These are phyloP conservation scores for Ophiodon elongatus DNA, from an alignment of 2,113 vertebrate species.

Conservation along the genomic window DNA sequence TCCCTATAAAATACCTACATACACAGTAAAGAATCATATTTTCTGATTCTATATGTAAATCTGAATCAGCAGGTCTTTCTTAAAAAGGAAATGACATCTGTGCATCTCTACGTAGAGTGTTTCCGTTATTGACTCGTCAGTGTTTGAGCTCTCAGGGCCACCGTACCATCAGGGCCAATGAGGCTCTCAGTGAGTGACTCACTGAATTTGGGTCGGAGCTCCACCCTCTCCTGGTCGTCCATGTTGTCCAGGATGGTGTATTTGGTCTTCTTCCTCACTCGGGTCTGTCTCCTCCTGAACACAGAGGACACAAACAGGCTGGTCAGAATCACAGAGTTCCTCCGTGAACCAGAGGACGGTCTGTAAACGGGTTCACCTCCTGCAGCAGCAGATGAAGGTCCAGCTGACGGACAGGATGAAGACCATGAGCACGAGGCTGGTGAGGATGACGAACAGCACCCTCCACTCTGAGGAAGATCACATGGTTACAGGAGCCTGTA, in stretches of 20 bases:
- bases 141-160: neutral
- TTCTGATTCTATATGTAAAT: too few relatives aligned
- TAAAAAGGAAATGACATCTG: too few relatives aligned
- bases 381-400: constrained; percentile 90
- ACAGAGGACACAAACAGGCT: neutral
- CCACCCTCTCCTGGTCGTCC: constrained; percentile 94
- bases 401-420: constrained; percentile 84
- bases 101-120: neutral
- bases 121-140: neutral
- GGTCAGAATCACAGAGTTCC: neutral
- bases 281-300: constrained; percentile 85
- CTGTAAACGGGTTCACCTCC: constrained; percentile 82
- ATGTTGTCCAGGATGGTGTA: constrained; percentile 93
- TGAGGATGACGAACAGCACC: constrained; percentile 88
- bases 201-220: constrained; percentile 92
- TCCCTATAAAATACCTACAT: too few relatives aligned
- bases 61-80: too few relatives aligned
- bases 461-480: constrained; percentile 88
- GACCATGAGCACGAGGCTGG: constrained; percentile 82
- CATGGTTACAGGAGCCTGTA: neutral
- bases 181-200: constrained; percentile 24
- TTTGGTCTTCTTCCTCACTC: constrained; percentile 91
- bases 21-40: too few relatives aligned
- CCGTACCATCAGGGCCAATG: neutral
- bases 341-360: neutral